A percentile compares a stretch with the other conserved stretches of the same genome.
phyloP scores from a whole-genome alignment of 1,140 invertebrate genomes.

The Lutraria rhynchaena region DNA sequence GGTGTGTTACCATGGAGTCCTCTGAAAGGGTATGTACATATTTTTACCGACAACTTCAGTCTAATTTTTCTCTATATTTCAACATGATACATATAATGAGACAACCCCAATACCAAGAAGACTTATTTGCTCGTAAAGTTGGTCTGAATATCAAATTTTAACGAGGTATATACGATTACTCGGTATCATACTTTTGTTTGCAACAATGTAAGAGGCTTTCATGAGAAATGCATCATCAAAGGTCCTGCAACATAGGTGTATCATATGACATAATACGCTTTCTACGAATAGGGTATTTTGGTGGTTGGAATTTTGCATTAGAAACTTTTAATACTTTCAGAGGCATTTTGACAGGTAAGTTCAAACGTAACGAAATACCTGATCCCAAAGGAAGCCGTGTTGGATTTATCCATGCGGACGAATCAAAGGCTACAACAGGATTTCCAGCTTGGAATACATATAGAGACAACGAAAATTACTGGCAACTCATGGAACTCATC shows the following conservation, averaged over 20 bases:
- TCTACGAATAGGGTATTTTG: too few species aligned
- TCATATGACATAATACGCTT: too few species aligned
- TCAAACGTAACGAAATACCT: not conserved
- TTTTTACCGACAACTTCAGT: not conserved
- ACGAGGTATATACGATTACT: not conserved
- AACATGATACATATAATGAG: not conserved
- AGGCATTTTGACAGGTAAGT: constrained; percentile 45
- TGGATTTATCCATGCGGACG: constrained; percentile 9
- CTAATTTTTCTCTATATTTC: not conserved
- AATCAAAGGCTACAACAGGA: not conserved
- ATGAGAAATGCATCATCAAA: too few species aligned
- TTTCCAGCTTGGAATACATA: constrained; percentile 1
- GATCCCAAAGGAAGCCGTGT: not conserved
- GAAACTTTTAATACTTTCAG: constrained; percentile 4
- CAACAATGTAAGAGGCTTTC: not conserved
- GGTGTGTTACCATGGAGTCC: constrained; percentile 76
- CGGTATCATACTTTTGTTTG: not conserved
- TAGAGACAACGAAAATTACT: constrained; percentile 21
- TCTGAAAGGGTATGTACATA: constrained; percentile 69
- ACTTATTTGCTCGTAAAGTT: not conserved
- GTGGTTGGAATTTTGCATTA: too few species aligned
- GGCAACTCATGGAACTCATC: constrained; percentile 30
- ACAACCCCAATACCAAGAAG: not conserved
- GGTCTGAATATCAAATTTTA: not conserved
- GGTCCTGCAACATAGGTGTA: too few species aligned